Evolutionary conservation across 2,113 vertebrate species (phyloP), one percentile per base, ranked within the genome.

Genomic region (Danionella cerebrum): DNA sequence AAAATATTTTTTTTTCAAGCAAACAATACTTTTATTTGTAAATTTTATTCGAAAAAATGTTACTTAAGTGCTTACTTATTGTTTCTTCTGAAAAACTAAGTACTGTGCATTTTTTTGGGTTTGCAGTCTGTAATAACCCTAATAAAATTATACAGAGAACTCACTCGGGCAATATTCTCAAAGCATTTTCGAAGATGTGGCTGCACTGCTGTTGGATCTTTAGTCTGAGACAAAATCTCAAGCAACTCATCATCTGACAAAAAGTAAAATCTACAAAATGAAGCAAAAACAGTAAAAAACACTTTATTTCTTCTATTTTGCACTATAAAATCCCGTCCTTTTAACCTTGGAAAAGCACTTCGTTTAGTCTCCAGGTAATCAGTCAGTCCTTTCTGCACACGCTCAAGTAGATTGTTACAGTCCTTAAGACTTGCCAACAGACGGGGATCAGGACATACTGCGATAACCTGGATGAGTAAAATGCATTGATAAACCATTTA

Each of bases 231-330:
- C 54, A 97, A 73, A 71, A 97, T 93, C 84, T 96, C 92, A 58
- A 97, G 82, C 7, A 98, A 86, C 72, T 97, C 92, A 48, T 95
- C 92, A 8, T 97, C 94, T 19, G 94, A 97, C 59, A 98, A 88
- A 81, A 97, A 98, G 82, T 92, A 96, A 84, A 96, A 95, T 78
- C 94, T 97, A 72, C 55, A 88, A 73, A 14, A 21, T 44, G 7
- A 24, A 71, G 13, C 65, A 4, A 69, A 27, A 54, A 51, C 6
- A 10, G 69, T 10, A 31, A 19, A 38, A 18, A 9, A n/a, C n/a
- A n/a, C n/a, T n/a, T n/a, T n/a, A n/a, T n/a, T n/a, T n/a, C n/a
- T n/a, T n/a, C n/a, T n/a, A n/a, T n/a, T n/a, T n/a, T n/a, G n/a
- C n/a, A n/a, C 22, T 22, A 58, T 16, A 27, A 27, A 22, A 42